Conservation (phyloP, 2,888 invertebrate species). For the Sinelater perroti region DNA sequence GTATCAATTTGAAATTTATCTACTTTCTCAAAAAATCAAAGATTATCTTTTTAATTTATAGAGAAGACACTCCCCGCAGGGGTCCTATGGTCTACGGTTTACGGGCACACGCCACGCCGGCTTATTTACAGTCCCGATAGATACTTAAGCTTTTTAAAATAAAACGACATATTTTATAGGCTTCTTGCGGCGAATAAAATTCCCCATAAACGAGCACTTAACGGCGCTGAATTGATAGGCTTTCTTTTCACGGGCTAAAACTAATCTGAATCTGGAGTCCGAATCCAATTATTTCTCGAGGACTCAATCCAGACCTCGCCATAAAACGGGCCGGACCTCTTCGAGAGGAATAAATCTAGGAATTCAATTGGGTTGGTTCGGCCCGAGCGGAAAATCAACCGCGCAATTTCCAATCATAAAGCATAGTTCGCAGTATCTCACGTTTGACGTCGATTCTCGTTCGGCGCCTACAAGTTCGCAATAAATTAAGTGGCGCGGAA, state of each 20-base stretch:
- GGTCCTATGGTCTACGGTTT: constrained; percentile 30
- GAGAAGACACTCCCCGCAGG: constrained; percentile 22
- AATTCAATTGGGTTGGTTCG: too few relatives aligned
- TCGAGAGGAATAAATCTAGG: too few relatives aligned
- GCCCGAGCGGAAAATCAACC: too few relatives aligned
- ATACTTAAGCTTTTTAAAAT: constrained; percentile 21
- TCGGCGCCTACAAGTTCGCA: constrained; percentile 20
- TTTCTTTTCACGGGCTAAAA: background rate
- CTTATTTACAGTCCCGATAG: constrained; percentile 26
- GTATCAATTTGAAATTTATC: too few relatives aligned
- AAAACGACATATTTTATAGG: constrained; percentile 17
- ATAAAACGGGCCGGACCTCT: too few relatives aligned
- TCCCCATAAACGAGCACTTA: constrained; percentile 2
- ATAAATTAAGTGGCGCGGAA: constrained; percentile 20
- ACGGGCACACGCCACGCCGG: constrained; percentile 31
- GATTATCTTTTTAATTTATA: constrained; percentile 18
- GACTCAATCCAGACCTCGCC: background rate
- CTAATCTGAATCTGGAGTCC: background rate
- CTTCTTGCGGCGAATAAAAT: constrained; percentile 12
- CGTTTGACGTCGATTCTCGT: constrained; percentile 18
- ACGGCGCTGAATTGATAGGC: background rate
- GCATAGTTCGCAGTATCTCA: too few relatives aligned
- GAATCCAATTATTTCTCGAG: constrained; percentile 2
- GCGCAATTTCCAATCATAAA: too few relatives aligned
- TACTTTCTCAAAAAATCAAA: too few relatives aligned